Conservation (phyloP, 2,888 invertebrate genomes). For the Xylota segnis region DNA sequence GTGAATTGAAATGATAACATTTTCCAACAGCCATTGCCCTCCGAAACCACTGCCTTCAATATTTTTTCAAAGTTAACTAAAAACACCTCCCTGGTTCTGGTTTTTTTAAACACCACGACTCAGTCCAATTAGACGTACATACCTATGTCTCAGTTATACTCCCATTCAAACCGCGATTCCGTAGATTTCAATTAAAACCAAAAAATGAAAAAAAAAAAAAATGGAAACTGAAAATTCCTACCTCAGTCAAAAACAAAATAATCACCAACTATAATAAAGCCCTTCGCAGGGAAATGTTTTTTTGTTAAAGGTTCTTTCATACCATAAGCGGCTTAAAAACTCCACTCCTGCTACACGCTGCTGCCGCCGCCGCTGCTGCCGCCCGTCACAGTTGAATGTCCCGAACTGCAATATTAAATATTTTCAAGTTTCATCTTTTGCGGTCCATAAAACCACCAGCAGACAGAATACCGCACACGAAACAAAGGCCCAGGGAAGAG, state of each 20-base stretch:
- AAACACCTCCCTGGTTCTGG: no score
- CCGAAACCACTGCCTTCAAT: no score
- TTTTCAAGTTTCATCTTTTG: constrained; percentile 72
- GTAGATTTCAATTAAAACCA: constrained; percentile 16
- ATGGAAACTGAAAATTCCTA: constrained; percentile 5
- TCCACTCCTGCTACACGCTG: constrained; percentile 14
- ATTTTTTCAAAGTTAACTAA: no score
- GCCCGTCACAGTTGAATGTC: constrained; percentile 62
- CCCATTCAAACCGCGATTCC: constrained; percentile 21
- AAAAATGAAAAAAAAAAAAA: constrained; percentile 3
- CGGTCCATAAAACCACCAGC: constrained; percentile 56
- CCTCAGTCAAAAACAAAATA: constrained; percentile 29
- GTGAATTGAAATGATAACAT: no score
- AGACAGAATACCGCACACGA: constrained; percentile 45
- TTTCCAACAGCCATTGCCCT: no score
- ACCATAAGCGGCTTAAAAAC: constrained; percentile 67
- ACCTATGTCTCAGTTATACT: not conserved
- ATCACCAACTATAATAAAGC: constrained; percentile 44
- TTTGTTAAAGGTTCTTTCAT: constrained; percentile 40
- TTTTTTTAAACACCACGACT: not conserved
- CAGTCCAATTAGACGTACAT: not conserved
- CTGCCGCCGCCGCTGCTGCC: constrained; percentile 33
- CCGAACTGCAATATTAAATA: constrained; percentile 61
- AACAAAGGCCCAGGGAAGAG: constrained; percentile 36
- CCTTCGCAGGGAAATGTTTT: constrained; percentile 34